phyloP scores from a whole-genome alignment of 2,113 vertebrate genomes.

The Sprattus sprattus region DNA sequence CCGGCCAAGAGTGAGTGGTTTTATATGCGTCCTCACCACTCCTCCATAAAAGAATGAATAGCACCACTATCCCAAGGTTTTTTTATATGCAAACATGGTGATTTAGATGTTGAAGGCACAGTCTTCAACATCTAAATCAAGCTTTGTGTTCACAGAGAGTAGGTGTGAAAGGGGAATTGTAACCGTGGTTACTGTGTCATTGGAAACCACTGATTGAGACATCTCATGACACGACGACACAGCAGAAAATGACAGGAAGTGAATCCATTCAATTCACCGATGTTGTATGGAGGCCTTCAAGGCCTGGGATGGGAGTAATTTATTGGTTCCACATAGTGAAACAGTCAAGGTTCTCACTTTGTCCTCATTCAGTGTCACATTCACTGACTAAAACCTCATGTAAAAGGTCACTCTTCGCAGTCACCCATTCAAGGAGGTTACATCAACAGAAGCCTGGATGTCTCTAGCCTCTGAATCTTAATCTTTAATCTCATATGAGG shows the following conservation, averaged over 20 bases:
- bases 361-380: not conserved
- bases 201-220: not conserved
- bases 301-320: not conserved
- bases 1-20: not conserved
- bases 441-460: not conserved
- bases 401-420: not conserved
- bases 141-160: not conserved
- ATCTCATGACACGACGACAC: not conserved
- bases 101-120: not conserved
- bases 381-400: not conserved
- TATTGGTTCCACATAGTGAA: not conserved
- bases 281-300: not conserved
- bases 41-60: slow-evolving; percentile 18
- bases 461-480: not conserved
- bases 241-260: not conserved
- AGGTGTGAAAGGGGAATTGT: not conserved
- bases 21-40: not conserved
- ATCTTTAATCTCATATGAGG: slow-evolving; percentile 10
- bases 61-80: not conserved
- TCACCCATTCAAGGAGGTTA: not conserved
- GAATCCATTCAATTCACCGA: not conserved
- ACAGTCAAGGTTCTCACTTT: not conserved
- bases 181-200: not conserved
- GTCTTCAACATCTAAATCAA: no score
- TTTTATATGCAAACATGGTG: slow-evolving; percentile 3